Percentiles rank a stretch among this genome's conserved stretches.
Conservation (phyloP, 2,888 invertebrate species). For the Cerastis leucographa region DNA sequence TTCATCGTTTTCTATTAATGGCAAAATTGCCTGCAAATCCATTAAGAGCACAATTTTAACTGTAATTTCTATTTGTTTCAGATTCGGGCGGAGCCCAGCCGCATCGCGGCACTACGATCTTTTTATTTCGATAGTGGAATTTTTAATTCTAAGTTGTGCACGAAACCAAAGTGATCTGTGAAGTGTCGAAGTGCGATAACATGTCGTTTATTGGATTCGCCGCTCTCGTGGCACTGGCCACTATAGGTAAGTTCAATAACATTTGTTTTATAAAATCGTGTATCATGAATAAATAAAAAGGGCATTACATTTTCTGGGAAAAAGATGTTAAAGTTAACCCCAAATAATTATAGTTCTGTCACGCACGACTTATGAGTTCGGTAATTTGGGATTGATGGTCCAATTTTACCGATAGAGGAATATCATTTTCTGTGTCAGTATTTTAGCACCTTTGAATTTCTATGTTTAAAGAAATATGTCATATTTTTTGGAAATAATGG, state of each 20-base stretch:
- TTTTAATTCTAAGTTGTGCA: constrained; percentile 74
- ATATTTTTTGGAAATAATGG: neutral
- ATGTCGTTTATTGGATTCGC: constrained; percentile 83
- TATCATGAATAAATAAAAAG: constrained; percentile 19
- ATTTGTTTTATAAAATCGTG: constrained; percentile 10
- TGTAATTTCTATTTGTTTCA: constrained; percentile 79
- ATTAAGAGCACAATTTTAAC: constrained; percentile 40
- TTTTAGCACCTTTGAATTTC: neutral
- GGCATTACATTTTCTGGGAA: constrained; percentile 24
- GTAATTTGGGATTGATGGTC: constrained; percentile 4
- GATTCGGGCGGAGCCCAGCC: constrained; percentile 88
- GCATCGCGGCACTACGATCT: constrained; percentile 83
- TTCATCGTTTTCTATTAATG: neutral
- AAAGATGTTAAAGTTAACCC: constrained; percentile 11
- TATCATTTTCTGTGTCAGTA: neutral
- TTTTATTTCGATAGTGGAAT: constrained; percentile 69
- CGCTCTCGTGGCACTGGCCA: constrained; percentile 86
- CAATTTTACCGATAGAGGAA: constrained; percentile 12
- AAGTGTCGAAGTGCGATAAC: constrained; percentile 81
- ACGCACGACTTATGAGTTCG: constrained; percentile 9
- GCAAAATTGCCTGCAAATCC: constrained; percentile 21
- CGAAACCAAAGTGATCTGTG: constrained; percentile 84
- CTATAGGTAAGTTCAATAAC: constrained; percentile 80
- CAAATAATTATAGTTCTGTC: constrained; percentile 9
- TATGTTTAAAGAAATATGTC: neutral